Conservation (phyloP, 2,888 invertebrate genomes). For the Cantharis nigra region DNA sequence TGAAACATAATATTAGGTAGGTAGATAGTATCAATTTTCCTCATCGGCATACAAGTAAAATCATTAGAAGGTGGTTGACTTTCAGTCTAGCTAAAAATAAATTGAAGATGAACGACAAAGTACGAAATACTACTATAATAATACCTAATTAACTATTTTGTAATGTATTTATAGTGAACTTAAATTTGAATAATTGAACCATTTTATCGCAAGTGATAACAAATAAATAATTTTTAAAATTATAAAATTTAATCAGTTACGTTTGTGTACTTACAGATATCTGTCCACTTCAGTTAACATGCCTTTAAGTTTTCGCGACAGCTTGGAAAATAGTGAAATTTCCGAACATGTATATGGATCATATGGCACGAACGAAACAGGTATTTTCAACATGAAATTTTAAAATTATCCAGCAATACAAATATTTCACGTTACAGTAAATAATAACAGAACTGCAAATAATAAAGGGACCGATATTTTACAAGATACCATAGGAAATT, state of each 20-base stretch:
- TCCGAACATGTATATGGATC: not conserved
- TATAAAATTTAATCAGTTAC: not conserved
- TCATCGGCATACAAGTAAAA: not conserved
- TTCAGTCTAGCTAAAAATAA: not conserved
- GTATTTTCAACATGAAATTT: not conserved
- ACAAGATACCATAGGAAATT: slow-evolving; percentile 58
- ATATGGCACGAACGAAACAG: not conserved
- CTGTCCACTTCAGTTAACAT: not conserved
- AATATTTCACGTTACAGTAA: not conserved
- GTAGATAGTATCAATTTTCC: not conserved
- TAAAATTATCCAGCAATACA: not conserved
- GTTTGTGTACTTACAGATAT: not conserved
- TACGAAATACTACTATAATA: not conserved
- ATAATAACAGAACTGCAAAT: not conserved
- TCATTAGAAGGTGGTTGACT: not conserved
- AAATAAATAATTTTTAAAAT: not conserved
- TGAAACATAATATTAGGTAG: not conserved
- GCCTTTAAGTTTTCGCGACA: not conserved
- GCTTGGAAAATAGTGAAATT: not conserved
- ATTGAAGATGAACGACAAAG: not conserved
- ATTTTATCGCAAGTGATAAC: not conserved
- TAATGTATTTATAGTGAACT: not conserved
- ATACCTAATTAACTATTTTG: not conserved
- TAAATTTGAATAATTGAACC: not conserved
- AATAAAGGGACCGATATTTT: slow-evolving; percentile 15